These are phyloP conservation scores for Mionectes olivaceus DNA, from an alignment of 2,797 vertebrate species.

Conservation along the genomic window DNA sequence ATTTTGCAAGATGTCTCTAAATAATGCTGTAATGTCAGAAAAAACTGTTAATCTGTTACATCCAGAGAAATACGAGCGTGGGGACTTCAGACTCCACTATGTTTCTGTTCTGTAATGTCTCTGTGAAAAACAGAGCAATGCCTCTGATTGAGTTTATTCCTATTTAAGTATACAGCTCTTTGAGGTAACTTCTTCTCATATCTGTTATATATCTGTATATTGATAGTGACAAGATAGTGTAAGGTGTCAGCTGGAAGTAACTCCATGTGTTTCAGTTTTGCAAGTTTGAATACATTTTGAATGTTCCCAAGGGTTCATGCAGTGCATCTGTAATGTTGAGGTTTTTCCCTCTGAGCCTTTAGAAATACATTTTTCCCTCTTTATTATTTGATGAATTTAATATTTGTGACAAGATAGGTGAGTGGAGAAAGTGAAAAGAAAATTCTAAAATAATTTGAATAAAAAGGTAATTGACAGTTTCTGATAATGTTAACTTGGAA, in stretches of 20 bases:
- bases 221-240: neutral
- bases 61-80: neutral
- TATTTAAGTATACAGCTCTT: conserved; percentile 6
- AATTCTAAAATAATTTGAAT: neutral
- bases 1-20: neutral
- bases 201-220: neutral
- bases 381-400: neutral
- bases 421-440: neutral
- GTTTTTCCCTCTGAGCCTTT: neutral
- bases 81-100: neutral
- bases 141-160: neutral
- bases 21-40: neutral
- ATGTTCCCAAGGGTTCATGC: neutral
- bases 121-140: neutral
- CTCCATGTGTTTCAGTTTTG: neutral
- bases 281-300: neutral
- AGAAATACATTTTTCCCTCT: neutral
- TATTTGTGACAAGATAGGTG: neutral
- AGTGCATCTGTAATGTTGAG: neutral
- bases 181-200: neutral
- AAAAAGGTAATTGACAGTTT: neutral
- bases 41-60: neutral
- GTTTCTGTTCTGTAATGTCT: neutral
- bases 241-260: neutral
- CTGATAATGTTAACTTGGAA: neutral